phyloP scores from a whole-genome alignment of 2,888 invertebrate species.

The Folsomia manolachei region DNA sequence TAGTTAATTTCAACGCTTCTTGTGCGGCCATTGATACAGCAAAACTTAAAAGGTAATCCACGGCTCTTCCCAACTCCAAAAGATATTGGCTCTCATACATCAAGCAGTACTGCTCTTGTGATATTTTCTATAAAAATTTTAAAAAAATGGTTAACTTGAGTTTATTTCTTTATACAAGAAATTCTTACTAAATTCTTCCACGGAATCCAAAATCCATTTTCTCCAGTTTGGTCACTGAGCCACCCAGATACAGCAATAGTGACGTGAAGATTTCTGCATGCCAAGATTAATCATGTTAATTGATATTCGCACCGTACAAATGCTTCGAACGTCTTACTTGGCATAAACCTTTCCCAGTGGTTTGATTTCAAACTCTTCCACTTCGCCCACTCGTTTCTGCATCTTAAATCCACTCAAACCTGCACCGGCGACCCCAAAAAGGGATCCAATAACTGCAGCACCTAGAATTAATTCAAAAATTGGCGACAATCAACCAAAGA shows the following conservation, averaged over 20 bases:
- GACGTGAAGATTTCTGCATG: conserved; percentile 61
- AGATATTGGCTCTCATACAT: conserved; percentile 64
- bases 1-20: conserved; percentile 65
- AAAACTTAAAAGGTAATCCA: conserved; percentile 62
- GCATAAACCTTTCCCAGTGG: conserved; percentile 55
- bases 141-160: too few relatives aligned
- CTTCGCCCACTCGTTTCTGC: conserved; percentile 64
- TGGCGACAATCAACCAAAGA: neutral
- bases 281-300: neutral
- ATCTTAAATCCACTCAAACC: conserved; percentile 67
- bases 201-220: conserved; percentile 57
- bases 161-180: too few relatives aligned
- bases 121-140: too few relatives aligned
- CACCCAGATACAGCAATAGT: conserved; percentile 66
- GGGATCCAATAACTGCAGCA: conserved; percentile 57
- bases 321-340: conserved; percentile 34
- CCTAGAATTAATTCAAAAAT: conserved; percentile 21
- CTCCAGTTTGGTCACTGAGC: conserved; percentile 59
- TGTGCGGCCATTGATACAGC: conserved; percentile 62
- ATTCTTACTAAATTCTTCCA: conserved; percentile 64
- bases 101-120: conserved; percentile 65
- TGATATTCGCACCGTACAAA: neutral
- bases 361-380: conserved; percentile 66
- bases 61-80: conserved; percentile 61
- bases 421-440: conserved; percentile 68